Evolutionary conservation across 2,797 vertebrate genomes (phyloP), one percentile per base, ranked within the genome.

Genomic region (Pseudochirops corinnae): DNA sequence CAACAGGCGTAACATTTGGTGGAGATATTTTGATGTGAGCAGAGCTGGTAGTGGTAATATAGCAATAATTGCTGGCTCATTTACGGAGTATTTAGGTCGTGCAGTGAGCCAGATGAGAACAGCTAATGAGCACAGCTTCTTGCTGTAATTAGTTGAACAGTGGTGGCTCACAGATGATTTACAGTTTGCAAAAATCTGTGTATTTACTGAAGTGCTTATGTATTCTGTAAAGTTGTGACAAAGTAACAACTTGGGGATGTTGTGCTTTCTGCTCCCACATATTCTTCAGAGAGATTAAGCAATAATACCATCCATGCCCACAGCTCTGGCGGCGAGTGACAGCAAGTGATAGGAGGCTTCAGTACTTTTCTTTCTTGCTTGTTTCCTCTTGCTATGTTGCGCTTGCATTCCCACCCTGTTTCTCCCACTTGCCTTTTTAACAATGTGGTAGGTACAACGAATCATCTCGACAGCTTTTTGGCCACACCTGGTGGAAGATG

Each of bases 81-180:
- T 99, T 99, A 99, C 98, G 99, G 99, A 99, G 99, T 99, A 99
- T 99, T 99, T 99, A 99, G 99, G 99, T 99, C 99, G 98, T 99
- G 99, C 99, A 99, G 99, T 99, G 99, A 99, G 99, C 99, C 99
- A 99, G 99, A 99, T 99, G 99, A 99, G 99, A 99, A 99, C 98
- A 99, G 98, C 98, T 99, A 99, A 99, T 99, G 99, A 99, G 99
- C 99, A 99, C 99, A 99, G 99, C 99, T 99, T 99, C 99, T 99
- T 99, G 98, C 98, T 98, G 99, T 99, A 99, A 99, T 99, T 99
- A 99, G 99, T 98, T 97, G 98, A 99, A 99, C 99, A 99, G 99
- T 99, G 99, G 99, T 99, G 98, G 98, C 98, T 99, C 98, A 98
- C 99, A 99, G 99, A 99, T 98, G 99, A 99, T 99, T 99, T 99